Conservation (phyloP, 1,140 invertebrate species). For the Leptinotarsa texana region DNA sequence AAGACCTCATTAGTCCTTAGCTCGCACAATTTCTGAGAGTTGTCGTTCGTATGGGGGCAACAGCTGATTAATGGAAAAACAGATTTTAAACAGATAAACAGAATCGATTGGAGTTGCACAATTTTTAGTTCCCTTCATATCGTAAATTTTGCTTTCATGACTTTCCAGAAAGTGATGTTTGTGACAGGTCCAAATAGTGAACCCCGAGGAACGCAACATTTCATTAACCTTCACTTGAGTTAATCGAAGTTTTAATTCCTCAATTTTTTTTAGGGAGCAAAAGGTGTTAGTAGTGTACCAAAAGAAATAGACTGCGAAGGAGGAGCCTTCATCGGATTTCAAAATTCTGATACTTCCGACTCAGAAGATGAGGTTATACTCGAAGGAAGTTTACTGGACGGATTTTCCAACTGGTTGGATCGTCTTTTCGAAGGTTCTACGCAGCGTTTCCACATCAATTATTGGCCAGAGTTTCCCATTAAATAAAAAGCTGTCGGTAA, state of each 20-base stretch:
- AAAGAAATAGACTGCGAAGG: slow-evolving; percentile 67
- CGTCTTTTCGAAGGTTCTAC: slow-evolving; percentile 94
- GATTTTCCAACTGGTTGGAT: slow-evolving; percentile 95
- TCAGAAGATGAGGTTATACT: slow-evolving; percentile 59
- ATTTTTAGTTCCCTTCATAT: no score
- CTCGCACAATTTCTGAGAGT: no score
- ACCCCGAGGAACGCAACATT: no score
- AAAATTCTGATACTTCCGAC: slow-evolving; percentile 71
- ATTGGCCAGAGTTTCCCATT: slow-evolving; percentile 85
- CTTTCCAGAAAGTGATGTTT: no score
- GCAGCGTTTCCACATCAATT: slow-evolving; percentile 91
- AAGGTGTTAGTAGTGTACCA: not conserved
- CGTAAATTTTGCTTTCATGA: no score
- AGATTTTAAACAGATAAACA: no score
- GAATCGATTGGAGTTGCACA: no score
- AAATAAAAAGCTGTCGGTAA: slow-evolving; percentile 43
- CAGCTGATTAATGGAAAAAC: no score
- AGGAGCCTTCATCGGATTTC: slow-evolving; percentile 80
- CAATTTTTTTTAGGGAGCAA: slow-evolving; percentile 25
- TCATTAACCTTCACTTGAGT: no score
- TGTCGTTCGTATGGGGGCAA: no score
- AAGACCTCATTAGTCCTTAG: no score
- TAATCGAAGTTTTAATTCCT: not conserved
- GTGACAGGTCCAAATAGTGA: no score
- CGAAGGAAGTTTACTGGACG: slow-evolving; percentile 77